phyloP scores from a whole-genome alignment of 2,797 vertebrate genomes.

The Aeoliscus strigatus region DNA sequence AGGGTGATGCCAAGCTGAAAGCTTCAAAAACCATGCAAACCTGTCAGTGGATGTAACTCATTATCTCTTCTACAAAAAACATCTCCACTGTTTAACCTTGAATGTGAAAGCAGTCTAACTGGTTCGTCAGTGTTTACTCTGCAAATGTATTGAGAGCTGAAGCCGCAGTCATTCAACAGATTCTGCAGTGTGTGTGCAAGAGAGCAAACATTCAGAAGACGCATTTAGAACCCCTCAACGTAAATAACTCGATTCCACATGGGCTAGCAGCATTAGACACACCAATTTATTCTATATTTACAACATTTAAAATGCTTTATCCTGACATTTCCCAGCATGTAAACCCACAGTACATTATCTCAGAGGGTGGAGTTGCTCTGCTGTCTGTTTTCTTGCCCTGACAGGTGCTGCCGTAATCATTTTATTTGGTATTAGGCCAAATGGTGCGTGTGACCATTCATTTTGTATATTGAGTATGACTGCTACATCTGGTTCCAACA shows the following conservation, averaged over 20 bases:
- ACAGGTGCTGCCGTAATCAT: conserved; percentile 1
- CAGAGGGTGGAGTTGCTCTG: conserved; percentile 8
- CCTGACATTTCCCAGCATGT: not conserved
- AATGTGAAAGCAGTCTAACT: conserved; percentile 20
- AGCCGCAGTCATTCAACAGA: not conserved
- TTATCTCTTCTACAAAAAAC: too few species aligned
- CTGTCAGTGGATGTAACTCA: too few species aligned
- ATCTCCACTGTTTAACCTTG: too few species aligned
- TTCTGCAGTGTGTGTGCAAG: not conserved
- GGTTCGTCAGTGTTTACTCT: conserved; percentile 5
- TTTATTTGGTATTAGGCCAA: conserved; percentile 9
- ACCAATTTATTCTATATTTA: too few species aligned
- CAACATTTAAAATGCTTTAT: too few species aligned
- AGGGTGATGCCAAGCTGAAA: too few species aligned
- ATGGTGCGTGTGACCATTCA: not conserved
- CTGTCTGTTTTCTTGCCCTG: conserved; percentile 13
- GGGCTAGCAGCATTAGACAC: too few species aligned
- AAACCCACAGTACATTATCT: not conserved
- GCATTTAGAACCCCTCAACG: too few species aligned
- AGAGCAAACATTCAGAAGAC: too few species aligned
- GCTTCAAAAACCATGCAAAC: too few species aligned
- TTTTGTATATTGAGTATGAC: conserved; percentile 1
- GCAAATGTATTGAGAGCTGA: not conserved
- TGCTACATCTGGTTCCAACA: too few species aligned
- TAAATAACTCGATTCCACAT: too few species aligned